Evolutionary conservation across 2,113 vertebrate genomes (phyloP).

Genomic region (Hystrix cristata): DNA sequence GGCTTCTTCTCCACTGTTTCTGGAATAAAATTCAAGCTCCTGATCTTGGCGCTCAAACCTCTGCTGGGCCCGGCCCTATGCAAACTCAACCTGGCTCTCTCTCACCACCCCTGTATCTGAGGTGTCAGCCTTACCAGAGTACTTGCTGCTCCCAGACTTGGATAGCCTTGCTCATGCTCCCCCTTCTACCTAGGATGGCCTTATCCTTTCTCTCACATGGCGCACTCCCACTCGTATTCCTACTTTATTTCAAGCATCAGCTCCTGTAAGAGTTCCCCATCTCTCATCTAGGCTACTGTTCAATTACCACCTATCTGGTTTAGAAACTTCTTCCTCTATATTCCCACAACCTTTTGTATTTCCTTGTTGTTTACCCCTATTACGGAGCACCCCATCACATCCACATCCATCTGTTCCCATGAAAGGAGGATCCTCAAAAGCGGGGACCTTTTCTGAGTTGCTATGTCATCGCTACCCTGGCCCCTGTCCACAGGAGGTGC

Average conservation of each 20-base stretch:
- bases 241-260: background rate
- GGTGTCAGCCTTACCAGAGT: background rate
- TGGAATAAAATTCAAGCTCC: background rate
- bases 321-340: background rate
- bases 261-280: background rate
- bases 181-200: background rate
- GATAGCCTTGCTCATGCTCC: background rate
- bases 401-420: background rate
- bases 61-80: background rate
- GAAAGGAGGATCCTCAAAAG: background rate
- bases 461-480: background rate
- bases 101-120: background rate
- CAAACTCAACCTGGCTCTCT: background rate
- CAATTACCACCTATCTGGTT: background rate
- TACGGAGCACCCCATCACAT: background rate
- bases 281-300: background rate
- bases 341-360: background rate
- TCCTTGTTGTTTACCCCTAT: constrained; percentile 1
- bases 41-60: background rate
- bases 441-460: background rate
- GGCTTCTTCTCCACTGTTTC: background rate
- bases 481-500: background rate
- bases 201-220: background rate
- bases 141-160: background rate
- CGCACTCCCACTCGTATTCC: background rate